Base-by-base conservation (phyloP, 2,888 invertebrate species). In the Agrochola circellaris region DNA sequence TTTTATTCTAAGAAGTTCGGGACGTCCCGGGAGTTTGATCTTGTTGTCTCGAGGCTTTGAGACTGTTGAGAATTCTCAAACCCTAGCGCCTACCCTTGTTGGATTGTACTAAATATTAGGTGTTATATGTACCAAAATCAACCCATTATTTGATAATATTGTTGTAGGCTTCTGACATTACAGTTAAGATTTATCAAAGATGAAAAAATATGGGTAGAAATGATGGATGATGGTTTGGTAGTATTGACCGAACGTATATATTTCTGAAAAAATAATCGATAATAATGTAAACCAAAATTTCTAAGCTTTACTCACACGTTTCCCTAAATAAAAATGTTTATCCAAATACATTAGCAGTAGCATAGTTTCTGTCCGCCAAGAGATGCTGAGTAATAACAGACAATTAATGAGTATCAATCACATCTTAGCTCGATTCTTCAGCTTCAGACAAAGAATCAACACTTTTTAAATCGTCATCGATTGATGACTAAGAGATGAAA, bases 401-500 rank as follows among this genome's bases (percentile, higher is more conserved):
- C 45, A 61, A 61, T 60, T 20, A 56, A 45, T 73, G 45, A 38
- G 30, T 30, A 72, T 82, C 60, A 61, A 61, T 79, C 74, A 61
- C 68, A 73, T 54, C 42, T 45, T 15, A 26, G 11, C 17, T 67
- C 56, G 61, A 75, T 82, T 67, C 48, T 70, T 79, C 34, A 78
- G 68, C 56, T 74, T 72, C 56, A 80, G 42, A 30, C 51, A 84
- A 34, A 80, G 20, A 34, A 67, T 66, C 30, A 64, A 83, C 56
- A 61, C 42, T 69, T 58, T 48, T 42, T 26, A 56, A 73, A 51
- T 61, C 13, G 20, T 64, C 20, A 7, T 69, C 23, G 64, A 76
- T 79, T 72, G 74, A 77, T 60, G 73, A 68, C 62, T 70, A 42
- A 73, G 69, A 84, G 69, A 61, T 42, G 30, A 74, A 75, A 71